These are phyloP conservation scores for Temnopleurus reevesii DNA, from an alignment of 53 echinoderm and acorn worm species.

Conservation along the genomic window DNA sequence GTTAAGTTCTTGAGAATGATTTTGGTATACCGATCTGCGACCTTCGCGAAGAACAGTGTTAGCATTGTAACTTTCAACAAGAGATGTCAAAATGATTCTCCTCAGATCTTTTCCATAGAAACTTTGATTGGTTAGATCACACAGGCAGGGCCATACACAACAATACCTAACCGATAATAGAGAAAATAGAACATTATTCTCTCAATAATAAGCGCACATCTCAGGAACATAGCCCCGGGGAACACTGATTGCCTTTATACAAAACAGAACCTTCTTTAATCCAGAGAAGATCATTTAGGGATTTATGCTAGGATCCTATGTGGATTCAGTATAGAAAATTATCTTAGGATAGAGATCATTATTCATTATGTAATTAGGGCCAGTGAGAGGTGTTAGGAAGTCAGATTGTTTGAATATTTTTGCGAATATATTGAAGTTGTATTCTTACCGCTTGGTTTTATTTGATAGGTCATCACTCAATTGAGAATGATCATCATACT, in stretches of 20 bases:
- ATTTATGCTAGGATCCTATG: neutral
- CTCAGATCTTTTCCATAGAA: no score
- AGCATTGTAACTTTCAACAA: no score
- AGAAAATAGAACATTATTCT: neutral
- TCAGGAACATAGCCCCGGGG: neutral
- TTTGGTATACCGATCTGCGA: no score
- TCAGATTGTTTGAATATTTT: neutral
- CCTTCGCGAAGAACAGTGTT: no score
- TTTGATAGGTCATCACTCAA: no score
- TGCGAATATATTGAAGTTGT: no score
- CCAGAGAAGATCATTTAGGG: no score
- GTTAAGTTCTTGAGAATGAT: no score
- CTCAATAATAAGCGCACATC: neutral
- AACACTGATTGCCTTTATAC: neutral
- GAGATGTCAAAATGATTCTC: no score
- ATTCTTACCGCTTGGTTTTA: no score
- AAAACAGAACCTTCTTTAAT: neutral
- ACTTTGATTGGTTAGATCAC: neutral
- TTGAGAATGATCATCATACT: no score
- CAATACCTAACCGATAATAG: neutral
- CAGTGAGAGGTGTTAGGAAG: neutral
- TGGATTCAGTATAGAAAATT: neutral
- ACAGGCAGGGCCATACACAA: neutral
- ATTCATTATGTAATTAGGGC: neutral
- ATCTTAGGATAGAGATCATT: conserved; percentile 1